Base-by-base conservation (phyloP, 2,888 invertebrate genomes). In the Vanessa cardui region DNA sequence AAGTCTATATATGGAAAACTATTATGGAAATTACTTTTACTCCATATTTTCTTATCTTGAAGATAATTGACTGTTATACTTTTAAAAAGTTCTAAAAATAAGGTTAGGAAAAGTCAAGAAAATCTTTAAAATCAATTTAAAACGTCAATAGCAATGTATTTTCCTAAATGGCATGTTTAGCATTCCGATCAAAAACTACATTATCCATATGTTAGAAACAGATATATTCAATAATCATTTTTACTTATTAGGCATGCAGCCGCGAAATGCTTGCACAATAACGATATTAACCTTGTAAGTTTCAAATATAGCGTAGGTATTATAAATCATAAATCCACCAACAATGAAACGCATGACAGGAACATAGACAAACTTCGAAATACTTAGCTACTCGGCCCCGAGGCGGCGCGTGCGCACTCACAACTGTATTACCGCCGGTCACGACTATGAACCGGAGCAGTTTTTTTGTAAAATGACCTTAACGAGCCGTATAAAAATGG, bases 361-460 rank as follows among this genome's bases (percentile, higher is more conserved):
- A 80, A 78, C 79, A 81, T 78, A 80, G 82, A 82, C 83, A 83
- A 80, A 86, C 83, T 83, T 80, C 80, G 77, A 85, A 84, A 87
- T 85, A 87, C 83, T 86, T 86, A 80, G 80, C 83, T 77, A 74
- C 76, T 77, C 79, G 79, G 82, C 86, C 87, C 83, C 84, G 83
- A 84, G 79, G 72, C 83, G 83, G 85, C 92, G 90, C 89, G 89
- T 90, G 91, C 90, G 84, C 89, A 80, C 79, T 76, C 81, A 85
- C 85, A 82, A 83, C 76, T 64, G 69, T 69, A 69, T 72, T 82
- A 76, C 69, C 80, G 74, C 79, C 80, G 79, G 90, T 92, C 92
- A 92, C 92, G 91, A 92, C 79, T 62, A 64, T 77, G 78, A 86
- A 83, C 83, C 84, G 84, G 85, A 85, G 83, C 77, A 20, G 60